Conservation (phyloP, 2,113 vertebrate species). For the Seriola aureovittata region DNA sequence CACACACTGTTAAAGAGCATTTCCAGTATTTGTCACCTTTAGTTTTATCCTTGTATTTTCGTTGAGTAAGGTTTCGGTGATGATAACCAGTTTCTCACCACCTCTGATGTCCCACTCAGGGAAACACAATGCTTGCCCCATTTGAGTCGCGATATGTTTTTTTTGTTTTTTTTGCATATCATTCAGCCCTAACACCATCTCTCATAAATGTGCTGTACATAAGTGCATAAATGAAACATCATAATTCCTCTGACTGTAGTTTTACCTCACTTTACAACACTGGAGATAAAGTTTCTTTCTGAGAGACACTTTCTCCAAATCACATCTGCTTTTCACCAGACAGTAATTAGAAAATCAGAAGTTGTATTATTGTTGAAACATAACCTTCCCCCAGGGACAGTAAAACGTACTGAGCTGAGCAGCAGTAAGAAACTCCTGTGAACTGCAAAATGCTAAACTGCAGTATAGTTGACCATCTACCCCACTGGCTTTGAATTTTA, state of each 20-base stretch:
- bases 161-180: no score
- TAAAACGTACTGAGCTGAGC: slow-evolving; percentile 33
- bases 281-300: background rate
- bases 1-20: background rate
- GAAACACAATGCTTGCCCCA: background rate
- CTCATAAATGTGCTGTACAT: background rate
- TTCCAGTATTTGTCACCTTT: background rate
- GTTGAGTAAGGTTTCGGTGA: background rate
- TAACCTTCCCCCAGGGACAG: slow-evolving; percentile 26
- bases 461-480: slow-evolving; percentile 31
- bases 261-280: background rate
- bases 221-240: background rate
- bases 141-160: no score
- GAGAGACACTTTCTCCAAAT: slow-evolving; percentile 30
- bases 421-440: slow-evolving; percentile 29
- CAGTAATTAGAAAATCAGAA: slow-evolving; percentile 45
- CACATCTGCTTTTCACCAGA: slow-evolving; percentile 23
- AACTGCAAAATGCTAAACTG: slow-evolving; percentile 47
- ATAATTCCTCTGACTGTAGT: background rate
- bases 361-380: slow-evolving; percentile 48
- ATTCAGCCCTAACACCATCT: no score
- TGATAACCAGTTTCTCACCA: background rate
- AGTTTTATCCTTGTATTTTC: background rate
- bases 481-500: slow-evolving; percentile 53
- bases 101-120: background rate